Evolutionary conservation across 2,113 vertebrate species (phyloP).

Genomic region (Ranitomeya imitator): DNA sequence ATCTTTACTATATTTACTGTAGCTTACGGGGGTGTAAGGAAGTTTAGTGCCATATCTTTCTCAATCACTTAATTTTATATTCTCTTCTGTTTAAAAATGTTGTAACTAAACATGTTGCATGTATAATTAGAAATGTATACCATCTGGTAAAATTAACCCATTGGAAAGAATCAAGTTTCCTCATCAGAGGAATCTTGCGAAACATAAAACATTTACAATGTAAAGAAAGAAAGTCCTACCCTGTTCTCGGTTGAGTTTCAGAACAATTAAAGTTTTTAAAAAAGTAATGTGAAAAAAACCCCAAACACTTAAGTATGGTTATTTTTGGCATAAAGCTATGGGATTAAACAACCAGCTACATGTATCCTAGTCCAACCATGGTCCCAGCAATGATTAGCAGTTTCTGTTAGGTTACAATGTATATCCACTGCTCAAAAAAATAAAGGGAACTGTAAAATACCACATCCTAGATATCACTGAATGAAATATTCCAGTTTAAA

Average conservation of each 20-base stretch:
- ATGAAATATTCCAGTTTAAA: too few species aligned
- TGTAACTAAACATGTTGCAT: background rate
- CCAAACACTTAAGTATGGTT: background rate
- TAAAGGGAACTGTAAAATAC: too few species aligned
- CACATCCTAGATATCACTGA: too few species aligned
- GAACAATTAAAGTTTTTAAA: background rate
- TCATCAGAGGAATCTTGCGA: background rate
- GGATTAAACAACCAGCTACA: background rate
- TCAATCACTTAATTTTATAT: background rate
- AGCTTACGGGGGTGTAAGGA: background rate
- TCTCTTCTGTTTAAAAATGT: background rate
- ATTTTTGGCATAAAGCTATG: background rate
- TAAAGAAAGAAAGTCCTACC: background rate
- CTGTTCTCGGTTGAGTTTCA: background rate
- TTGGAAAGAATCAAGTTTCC: background rate
- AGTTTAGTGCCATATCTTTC: background rate
- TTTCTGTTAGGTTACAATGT: too few species aligned
- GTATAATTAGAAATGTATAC: slow-evolving; percentile 4
- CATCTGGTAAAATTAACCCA: slow-evolving; percentile 7
- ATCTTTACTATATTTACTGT: background rate
- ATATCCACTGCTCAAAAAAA: too few species aligned
- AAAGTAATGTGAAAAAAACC: background rate
- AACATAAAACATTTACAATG: background rate
- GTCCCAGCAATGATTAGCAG: too few species aligned
- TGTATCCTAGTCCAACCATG: too few species aligned